Base-by-base conservation (phyloP, 2,797 vertebrate genomes). In the Lophura swinhoii region DNA sequence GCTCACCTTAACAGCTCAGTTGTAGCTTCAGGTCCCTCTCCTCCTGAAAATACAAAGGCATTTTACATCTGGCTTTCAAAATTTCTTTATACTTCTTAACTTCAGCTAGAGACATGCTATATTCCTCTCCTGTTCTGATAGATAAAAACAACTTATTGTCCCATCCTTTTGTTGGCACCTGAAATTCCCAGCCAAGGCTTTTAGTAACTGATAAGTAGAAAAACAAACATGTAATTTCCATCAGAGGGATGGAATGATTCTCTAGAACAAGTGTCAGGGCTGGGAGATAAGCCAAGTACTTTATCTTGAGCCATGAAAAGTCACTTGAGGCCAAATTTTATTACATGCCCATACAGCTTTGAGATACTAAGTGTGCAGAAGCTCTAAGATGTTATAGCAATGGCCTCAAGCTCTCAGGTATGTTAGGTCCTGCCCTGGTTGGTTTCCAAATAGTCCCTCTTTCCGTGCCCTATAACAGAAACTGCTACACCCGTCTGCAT, bases 391-490 rank as follows among this genome's bases (percentile, higher is more conserved):
- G 64, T 37, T 84, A 28, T 1, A 92, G 63, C 39, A 74, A 84
- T 66, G 74, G 88, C 91, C 83, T 62, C 53, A 66, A 90, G 74
- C 74, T 79, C 83, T 71, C 41, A 73, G 77, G 59, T 89, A 56
- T n/a, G 46, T 48, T 48, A 46, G 63, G 80, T 70, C 67, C 70
- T 74, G 59, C 46, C 70, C 70, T 86, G 70, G 48, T 64, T 70
- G 56, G 24, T 64, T 88, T 88, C 93, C 88, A 92, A 75, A 28
- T 7, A 93, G 48, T 90, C 56, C 79, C 39, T 93, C 83, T 95
- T 88, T 95, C 71, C 72, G 72, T 60, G 72, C 23, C 83, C 75
- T 67, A 14, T 55, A 93, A 91, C 53, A 95, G 96, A 96, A 91
- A 93, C 87, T 93, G 80, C 69, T 96, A 92, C 94, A 70, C 92